phyloP scores from a whole-genome alignment of 2,113 vertebrate species.

The Myanophis thanlyinensis region DNA sequence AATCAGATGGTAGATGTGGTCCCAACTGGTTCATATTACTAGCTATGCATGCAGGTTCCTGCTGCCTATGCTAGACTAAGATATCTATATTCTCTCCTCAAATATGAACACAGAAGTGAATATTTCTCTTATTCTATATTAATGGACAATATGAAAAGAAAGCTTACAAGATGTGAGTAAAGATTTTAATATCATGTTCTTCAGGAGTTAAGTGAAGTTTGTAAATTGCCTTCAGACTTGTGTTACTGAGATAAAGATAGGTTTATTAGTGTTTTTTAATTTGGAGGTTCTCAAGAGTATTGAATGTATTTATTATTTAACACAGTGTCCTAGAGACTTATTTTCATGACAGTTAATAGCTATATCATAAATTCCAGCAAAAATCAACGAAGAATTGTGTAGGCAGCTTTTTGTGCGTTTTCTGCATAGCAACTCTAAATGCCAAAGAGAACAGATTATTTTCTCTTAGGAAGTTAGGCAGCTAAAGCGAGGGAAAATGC shows the following conservation, averaged over 20 bases:
- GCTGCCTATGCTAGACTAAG: not conserved
- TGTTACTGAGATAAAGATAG: not conserved
- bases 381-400: not conserved
- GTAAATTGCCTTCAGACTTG: not conserved
- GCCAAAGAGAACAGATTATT: not conserved
- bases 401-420: not conserved
- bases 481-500: not conserved
- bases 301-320: conserved; percentile 14
- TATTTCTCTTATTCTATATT: not conserved
- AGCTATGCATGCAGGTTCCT: not conserved
- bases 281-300: not conserved
- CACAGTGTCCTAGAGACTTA: not conserved
- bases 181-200: not conserved
- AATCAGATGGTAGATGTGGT: not conserved
- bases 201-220: not conserved
- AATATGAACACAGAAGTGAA: not conserved
- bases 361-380: not conserved
- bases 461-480: not conserved
- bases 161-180: not conserved
- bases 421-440: not conserved
- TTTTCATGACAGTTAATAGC: conserved; percentile 1
- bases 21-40: not conserved
- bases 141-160: not conserved
- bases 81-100: not conserved
- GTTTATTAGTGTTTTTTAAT: not conserved